Percentiles rank a stretch among this genome's conserved stretches.
These are phyloP conservation scores for Psylliodes chrysocephalus DNA, from an alignment of 2,888 invertebrate genomes.

Conservation along the genomic window DNA sequence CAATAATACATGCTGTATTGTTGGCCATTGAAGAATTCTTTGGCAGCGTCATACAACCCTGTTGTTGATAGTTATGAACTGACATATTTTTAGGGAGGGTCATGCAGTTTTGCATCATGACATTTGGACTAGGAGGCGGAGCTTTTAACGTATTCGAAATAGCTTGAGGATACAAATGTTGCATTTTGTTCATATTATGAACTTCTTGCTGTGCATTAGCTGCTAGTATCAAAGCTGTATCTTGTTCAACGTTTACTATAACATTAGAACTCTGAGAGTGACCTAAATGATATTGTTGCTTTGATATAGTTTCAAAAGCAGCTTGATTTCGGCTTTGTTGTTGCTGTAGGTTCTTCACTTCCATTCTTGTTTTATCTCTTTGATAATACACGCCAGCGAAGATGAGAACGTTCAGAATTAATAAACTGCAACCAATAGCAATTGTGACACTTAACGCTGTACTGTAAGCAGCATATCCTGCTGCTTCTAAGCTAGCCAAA, in stretches of 20 bases:
- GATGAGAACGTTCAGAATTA: constrained; percentile 84
- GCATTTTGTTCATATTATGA: constrained; percentile 68
- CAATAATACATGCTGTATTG: constrained; percentile 67
- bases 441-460: constrained; percentile 82
- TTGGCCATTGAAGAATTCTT: constrained; percentile 68
- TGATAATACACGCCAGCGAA: constrained; percentile 89
- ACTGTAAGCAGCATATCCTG: constrained; percentile 80
- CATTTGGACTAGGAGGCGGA: constrained; percentile 71
- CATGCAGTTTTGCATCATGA: constrained; percentile 64
- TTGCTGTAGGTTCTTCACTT: constrained; percentile 81
- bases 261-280: constrained; percentile 83
- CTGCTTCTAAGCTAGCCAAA: constrained; percentile 81
- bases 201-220: constrained; percentile 67
- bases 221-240: constrained; percentile 70
- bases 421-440: constrained; percentile 82
- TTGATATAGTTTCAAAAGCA: constrained; percentile 79
- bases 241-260: constrained; percentile 86
- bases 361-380: constrained; percentile 79
- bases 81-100: constrained; percentile 67
- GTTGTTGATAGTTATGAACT: constrained; percentile 59
- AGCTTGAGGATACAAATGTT: constrained; percentile 66
- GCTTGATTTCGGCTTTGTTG: constrained; percentile 76
- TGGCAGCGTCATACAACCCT: constrained; percentile 68
- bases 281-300: constrained; percentile 81
- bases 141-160: constrained; percentile 70